Evolutionary conservation across 2,113 vertebrate species (phyloP).

Genomic region (Scophthalmus maximus): DNA sequence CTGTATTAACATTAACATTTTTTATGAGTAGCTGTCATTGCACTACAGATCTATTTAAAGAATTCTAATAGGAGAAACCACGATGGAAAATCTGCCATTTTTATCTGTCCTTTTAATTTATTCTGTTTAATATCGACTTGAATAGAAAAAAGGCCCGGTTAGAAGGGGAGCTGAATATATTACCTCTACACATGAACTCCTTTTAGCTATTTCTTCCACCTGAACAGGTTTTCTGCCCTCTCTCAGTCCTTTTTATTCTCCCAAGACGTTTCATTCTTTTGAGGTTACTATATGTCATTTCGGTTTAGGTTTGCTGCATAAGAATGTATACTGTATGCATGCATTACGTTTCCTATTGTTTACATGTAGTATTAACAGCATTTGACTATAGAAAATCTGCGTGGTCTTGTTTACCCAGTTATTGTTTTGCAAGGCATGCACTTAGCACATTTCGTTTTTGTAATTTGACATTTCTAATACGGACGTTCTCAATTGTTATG

Average conservation of each 20-base stretch:
- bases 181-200: neutral
- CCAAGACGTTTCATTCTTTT: neutral
- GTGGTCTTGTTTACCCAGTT: slow-evolving; percentile 37
- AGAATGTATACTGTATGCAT: slow-evolving; percentile 2
- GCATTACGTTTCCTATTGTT: slow-evolving; percentile 19
- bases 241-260: neutral
- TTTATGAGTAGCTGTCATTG: neutral
- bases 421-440: slow-evolving; percentile 63
- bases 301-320: neutral
- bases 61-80: neutral
- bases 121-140: neutral
- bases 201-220: neutral
- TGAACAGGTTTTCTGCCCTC: neutral
- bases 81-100: neutral
- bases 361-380: slow-evolving; percentile 12
- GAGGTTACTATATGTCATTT: slow-evolving; percentile 10
- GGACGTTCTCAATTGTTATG: slow-evolving; percentile 73
- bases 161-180: slow-evolving; percentile 4
- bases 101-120: slow-evolving; percentile 3
- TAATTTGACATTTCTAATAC: slow-evolving; percentile 78
- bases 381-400: slow-evolving; percentile 55
- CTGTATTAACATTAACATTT: no score
- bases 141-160: neutral
- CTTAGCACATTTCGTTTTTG: slow-evolving; percentile 58
- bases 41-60: neutral